These are phyloP conservation scores for Patiria pectinifera DNA, from an alignment of 53 echinoderm and acorn worm genomes.

Conservation along the genomic window DNA sequence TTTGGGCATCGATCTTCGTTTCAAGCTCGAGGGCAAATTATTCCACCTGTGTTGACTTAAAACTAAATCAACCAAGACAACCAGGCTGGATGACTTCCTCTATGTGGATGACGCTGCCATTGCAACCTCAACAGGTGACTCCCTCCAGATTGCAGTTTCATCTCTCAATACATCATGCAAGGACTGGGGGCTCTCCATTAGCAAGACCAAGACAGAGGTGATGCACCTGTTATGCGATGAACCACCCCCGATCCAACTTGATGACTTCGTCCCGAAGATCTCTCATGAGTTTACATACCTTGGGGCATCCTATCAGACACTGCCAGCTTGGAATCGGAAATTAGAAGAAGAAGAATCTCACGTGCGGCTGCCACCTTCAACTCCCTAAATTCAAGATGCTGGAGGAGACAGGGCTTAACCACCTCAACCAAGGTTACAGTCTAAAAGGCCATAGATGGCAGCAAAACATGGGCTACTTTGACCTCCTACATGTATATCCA, in stretches of 20 bases:
- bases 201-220: neutral
- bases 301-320: no score
- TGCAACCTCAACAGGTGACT: neutral
- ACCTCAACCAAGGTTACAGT: neutral
- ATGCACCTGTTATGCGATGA: neutral
- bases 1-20: neutral
- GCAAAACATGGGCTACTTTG: no score
- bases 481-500: no score
- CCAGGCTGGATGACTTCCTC: neutral
- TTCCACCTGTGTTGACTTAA: neutral
- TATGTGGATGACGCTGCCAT: neutral
- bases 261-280: neutral
- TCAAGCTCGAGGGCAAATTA: neutral
- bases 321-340: neutral
- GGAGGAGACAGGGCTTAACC: neutral
- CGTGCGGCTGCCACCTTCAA: neutral
- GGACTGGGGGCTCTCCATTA: neutral
- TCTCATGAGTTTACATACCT: no score
- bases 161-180: neutral
- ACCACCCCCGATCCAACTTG: neutral
- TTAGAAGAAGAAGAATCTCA: neutral
- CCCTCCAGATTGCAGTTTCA: neutral
- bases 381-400: neutral
- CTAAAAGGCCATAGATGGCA: neutral
- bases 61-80: neutral